These are phyloP conservation scores for Melangyna quadrimaculata DNA, from an alignment of 2,888 invertebrate genomes.

Conservation along the genomic window DNA sequence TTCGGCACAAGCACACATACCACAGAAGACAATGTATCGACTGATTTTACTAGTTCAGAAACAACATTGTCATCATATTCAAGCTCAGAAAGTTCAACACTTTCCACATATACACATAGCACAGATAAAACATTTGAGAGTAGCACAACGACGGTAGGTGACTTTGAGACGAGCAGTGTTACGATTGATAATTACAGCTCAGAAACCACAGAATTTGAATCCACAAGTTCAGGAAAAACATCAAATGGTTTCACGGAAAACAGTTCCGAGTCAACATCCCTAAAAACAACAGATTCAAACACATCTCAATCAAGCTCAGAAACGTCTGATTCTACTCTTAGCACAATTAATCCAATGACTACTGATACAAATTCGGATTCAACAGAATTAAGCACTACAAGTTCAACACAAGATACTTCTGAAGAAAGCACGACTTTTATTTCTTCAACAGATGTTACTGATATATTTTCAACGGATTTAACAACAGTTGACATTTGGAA, in stretches of 20 bases:
- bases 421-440: not conserved
- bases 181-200: not conserved
- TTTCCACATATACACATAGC: not conserved
- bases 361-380: conserved; percentile 18
- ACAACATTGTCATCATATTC: not conserved
- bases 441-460: conserved; percentile 14
- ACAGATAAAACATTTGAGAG: conserved; percentile 70
- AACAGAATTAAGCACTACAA: not conserved
- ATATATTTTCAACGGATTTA: conserved; percentile 65
- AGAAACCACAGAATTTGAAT: conserved; percentile 50
- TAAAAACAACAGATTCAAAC: not conserved
- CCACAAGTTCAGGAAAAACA: conserved; percentile 38
- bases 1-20: conserved; percentile 64
- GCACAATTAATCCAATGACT: not conserved
- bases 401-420: conserved; percentile 8
- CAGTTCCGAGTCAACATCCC: not conserved
- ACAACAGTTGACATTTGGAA: conserved; percentile 80
- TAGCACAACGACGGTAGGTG: not conserved
- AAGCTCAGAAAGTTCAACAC: not conserved
- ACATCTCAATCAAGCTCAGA: conserved; percentile 19
- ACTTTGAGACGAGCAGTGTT: not conserved
- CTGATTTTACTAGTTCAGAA: conserved; percentile 52
- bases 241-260: not conserved
- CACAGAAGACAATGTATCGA: conserved; percentile 49
- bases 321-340: not conserved